Evolutionary conservation across 2,888 invertebrate genomes (phyloP), one percentile per base, ranked within the genome.

Genomic region (Noctua fimbriata): DNA sequence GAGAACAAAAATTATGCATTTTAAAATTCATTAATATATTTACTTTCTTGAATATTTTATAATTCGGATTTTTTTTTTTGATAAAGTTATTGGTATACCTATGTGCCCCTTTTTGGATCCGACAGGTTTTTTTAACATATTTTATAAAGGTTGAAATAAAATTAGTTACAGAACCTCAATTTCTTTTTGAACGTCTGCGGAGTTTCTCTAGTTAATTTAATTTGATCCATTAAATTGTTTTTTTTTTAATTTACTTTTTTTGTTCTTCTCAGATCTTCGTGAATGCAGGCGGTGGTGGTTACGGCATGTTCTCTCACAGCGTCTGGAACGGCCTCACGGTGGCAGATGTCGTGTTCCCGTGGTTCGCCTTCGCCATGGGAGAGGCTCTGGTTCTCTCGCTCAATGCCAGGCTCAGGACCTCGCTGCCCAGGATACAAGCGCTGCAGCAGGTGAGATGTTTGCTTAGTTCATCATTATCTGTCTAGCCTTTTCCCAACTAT

Each of bases 321-420:
- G 96, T 97, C 1, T 99, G 99, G 99, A 98, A 98, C 94, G 99
- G 99, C 0, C 93, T 99, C 2, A 98, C 98, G 0, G 95, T 99
- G 32, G 99, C 99, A 0, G 99, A 99, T 92, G 95, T 98, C n/a
- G 98, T 99, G 71, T 98, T 99, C 94, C 99, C 99, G 0, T 98
- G 98, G 98, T 99, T 99, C 93, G 97, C 98, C 47, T 99, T 98
- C 98, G 97, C 98, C n/a, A 98, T 98, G 98, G 99, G 99, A 0
- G 97, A 98, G 81, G 98, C 98, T 0, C 95, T 98, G 83, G 97
- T 98, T 1, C 97, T 98, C 80, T 98, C 98, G 0, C 97, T 98
- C 44, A 97, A 98, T 86, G 97, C 98, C 0, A 97, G 98, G 75
- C 96, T 98, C 2, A 96, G 98, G 86, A 97, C 98, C 44, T 97